These are phyloP conservation scores for Globodera ellingtonae DNA, from an alignment of 1,140 invertebrate species.

Conservation along the genomic window DNA sequence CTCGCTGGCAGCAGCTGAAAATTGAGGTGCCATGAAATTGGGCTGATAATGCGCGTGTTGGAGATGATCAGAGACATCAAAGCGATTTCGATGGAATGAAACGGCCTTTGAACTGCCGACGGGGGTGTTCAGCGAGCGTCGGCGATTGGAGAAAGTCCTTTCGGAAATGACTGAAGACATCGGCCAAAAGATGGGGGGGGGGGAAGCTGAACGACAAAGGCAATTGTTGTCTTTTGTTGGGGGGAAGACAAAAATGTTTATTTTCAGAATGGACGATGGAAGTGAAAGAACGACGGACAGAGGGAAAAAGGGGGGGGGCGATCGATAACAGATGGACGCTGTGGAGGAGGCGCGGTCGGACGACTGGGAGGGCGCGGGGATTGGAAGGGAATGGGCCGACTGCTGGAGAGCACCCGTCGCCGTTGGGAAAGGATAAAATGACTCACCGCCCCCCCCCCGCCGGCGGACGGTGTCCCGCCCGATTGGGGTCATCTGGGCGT, in stretches of 20 bases:
- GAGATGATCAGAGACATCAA: slow-evolving; percentile 18
- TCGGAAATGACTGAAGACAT: slow-evolving; percentile 15
- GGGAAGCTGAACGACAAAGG: background rate
- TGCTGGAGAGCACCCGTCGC: background rate
- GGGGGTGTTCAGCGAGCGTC: slow-evolving; percentile 11
- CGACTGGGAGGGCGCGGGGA: background rate
- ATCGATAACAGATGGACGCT: slow-evolving; percentile 15
- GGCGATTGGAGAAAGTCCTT: slow-evolving; percentile 25
- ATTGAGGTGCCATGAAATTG: slow-evolving; percentile 34
- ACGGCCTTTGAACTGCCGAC: background rate
- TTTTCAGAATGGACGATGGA: background rate
- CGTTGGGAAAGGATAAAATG: background rate
- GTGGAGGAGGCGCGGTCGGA: background rate
- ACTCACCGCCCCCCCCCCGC: background rate
- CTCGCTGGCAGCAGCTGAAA: slow-evolving; percentile 34
- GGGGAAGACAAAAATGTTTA: background rate
- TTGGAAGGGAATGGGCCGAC: background rate
- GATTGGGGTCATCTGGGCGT: no score
- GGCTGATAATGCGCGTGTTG: slow-evolving; percentile 21
- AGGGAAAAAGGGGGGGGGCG: background rate
- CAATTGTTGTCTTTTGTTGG: background rate
- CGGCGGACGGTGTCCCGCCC: background rate
- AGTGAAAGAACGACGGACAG: background rate
- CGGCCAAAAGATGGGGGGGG: background rate
- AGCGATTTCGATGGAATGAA: slow-evolving; percentile 23